Evolutionary conservation across 2,113 vertebrate genomes (phyloP).

Genomic region (Tauraco erythrolophus): DNA sequence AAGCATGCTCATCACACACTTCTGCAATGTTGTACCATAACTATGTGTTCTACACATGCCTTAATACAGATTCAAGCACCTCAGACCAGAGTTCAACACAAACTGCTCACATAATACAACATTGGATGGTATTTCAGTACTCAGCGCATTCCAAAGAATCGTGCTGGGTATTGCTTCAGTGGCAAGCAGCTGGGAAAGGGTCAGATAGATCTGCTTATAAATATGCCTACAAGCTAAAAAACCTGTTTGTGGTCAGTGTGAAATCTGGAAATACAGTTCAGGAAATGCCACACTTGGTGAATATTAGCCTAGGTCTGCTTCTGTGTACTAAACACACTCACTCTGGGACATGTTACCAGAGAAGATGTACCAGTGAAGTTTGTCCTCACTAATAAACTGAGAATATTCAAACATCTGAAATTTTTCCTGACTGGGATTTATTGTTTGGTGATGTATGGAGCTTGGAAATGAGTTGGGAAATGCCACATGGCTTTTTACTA

Average conservation of each 20-base stretch:
- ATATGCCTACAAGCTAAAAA: neutral
- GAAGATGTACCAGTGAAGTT: neutral
- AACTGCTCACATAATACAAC: neutral
- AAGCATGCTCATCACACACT: neutral
- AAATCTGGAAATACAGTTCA: neutral
- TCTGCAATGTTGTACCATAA: neutral
- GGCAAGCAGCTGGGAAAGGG: neutral
- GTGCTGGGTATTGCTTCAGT: neutral
- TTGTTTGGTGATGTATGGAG: fast-evolving
- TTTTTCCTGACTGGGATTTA: neutral
- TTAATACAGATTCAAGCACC: neutral
- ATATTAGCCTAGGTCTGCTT: neutral
- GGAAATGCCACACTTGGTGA: neutral
- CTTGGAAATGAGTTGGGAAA: neutral
- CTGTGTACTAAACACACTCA: neutral
- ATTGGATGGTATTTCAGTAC: neutral
- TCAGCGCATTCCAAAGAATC: neutral
- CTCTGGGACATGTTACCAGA: neutral
- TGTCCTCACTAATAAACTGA: neutral
- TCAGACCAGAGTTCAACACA: neutral
- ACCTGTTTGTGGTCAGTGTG: neutral
- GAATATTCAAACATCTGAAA: neutral
- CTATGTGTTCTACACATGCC: neutral
- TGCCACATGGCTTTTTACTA: neutral
- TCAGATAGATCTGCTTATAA: neutral